These are phyloP conservation scores for Drosophila demipolita DNA, from an alignment of 2,888 invertebrate species.

Conservation along the genomic window DNA sequence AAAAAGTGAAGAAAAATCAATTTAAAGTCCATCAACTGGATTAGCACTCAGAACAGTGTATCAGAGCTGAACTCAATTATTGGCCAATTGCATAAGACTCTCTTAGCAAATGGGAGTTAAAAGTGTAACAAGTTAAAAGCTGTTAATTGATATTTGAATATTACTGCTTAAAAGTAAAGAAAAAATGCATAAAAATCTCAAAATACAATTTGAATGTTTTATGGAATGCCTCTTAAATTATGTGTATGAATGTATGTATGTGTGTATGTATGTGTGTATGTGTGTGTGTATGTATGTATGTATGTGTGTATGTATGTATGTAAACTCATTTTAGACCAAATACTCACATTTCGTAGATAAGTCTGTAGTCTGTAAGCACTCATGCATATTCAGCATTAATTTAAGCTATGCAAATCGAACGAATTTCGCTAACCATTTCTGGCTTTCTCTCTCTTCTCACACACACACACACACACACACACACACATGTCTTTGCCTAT, in stretches of 20 bases:
- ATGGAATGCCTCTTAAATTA: background rate
- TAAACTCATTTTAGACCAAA: conserved; percentile 41
- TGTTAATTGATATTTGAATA: background rate
- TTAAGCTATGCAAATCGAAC: conserved; percentile 47
- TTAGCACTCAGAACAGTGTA: conserved; percentile 2
- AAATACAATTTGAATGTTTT: background rate
- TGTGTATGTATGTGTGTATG: background rate
- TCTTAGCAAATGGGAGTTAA: background rate
- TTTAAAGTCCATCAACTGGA: conserved; percentile 17
- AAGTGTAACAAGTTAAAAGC: background rate
- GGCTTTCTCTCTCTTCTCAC: conserved; percentile 60
- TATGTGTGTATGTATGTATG: conserved; percentile 3
- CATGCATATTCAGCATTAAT: conserved; percentile 20
- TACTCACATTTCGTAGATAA: background rate
- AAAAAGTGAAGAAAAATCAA: background rate
- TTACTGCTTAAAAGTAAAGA: background rate
- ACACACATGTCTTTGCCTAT: conserved; percentile 54
- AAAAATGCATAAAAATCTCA: background rate
- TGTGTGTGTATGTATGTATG: background rate
- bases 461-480: conserved; percentile 2
- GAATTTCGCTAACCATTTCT: conserved; percentile 58
- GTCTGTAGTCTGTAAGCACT: conserved; percentile 45
- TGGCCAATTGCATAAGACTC: background rate
- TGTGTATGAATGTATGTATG: background rate
- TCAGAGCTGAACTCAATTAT: conserved; percentile 16